These are phyloP conservation scores for Epinephelus moara DNA, from an alignment of 2,113 vertebrate species.

Conservation along the genomic window DNA sequence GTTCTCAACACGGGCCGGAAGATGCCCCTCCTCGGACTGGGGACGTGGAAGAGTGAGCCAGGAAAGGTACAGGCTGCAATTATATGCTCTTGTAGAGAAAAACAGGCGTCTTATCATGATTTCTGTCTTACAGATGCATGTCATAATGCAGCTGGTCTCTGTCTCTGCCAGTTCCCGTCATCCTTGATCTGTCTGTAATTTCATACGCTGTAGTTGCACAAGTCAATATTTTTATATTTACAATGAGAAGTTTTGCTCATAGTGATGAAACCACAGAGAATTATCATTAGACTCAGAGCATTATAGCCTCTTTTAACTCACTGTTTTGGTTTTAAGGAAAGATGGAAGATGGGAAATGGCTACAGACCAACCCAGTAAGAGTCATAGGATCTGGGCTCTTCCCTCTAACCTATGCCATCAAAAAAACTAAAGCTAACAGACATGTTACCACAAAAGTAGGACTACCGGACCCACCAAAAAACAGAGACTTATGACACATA, in stretches of 20 bases:
- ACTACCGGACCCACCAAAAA: too few species aligned
- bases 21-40: conserved; percentile 95
- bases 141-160: background rate
- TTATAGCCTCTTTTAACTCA: background rate
- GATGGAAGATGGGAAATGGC: too few species aligned
- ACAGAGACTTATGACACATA: too few species aligned
- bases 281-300: background rate
- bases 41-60: conserved; percentile 96
- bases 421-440: too few species aligned
- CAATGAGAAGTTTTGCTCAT: background rate
- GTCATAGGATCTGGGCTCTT: too few species aligned
- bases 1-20: conserved; percentile 92
- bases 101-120: background rate
- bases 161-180: background rate
- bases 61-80: conserved; percentile 88
- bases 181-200: background rate
- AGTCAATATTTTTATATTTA: background rate
- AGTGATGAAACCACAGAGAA: background rate
- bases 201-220: background rate
- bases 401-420: too few species aligned
- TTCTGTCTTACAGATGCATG: background rate
- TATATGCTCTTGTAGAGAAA: background rate
- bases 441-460: too few species aligned
- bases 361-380: too few species aligned
- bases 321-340: background rate